These are phyloP conservation scores for Plebejus melissa DNA, from an alignment of 2,888 invertebrate species.

Conservation along the genomic window DNA sequence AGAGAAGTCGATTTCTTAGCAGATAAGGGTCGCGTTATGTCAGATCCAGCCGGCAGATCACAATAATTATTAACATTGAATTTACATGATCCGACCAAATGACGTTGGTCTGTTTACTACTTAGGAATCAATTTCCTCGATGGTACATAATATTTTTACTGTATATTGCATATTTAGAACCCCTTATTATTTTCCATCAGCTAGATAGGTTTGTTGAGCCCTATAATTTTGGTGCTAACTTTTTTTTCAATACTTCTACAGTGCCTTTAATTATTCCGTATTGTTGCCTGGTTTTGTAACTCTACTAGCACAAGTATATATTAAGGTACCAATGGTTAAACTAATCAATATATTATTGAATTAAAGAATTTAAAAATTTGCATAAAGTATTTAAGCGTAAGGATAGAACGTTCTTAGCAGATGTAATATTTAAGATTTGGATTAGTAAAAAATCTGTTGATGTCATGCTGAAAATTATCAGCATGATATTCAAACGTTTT, in stretches of 20 bases:
- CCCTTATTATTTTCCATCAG: neutral
- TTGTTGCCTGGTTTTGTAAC: constrained; percentile 32
- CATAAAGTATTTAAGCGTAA: neutral
- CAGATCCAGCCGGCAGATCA: no score
- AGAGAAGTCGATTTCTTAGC: no score
- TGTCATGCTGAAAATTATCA: neutral
- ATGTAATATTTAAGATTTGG: neutral
- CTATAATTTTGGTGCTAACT: constrained; percentile 30
- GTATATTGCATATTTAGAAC: neutral
- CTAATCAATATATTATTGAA: neutral
- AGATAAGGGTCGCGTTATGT: no score
- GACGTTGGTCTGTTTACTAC: no score
- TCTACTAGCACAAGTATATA: constrained; percentile 4
- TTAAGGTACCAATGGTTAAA: neutral
- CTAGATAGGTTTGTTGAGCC: neutral
- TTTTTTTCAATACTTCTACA: constrained; percentile 35
- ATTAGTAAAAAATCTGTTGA: neutral
- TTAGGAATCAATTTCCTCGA: no score
- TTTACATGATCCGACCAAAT: no score
- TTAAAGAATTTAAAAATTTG: neutral
- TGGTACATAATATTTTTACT: no score
- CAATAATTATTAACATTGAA: no score
- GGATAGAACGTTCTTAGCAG: neutral
- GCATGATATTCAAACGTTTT: neutral
- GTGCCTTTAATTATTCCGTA: constrained; percentile 45